Percentiles rank a stretch among this genome's conserved stretches.
phyloP scores from a whole-genome alignment of 2,888 invertebrate genomes.

The Nomada goodeniana region DNA sequence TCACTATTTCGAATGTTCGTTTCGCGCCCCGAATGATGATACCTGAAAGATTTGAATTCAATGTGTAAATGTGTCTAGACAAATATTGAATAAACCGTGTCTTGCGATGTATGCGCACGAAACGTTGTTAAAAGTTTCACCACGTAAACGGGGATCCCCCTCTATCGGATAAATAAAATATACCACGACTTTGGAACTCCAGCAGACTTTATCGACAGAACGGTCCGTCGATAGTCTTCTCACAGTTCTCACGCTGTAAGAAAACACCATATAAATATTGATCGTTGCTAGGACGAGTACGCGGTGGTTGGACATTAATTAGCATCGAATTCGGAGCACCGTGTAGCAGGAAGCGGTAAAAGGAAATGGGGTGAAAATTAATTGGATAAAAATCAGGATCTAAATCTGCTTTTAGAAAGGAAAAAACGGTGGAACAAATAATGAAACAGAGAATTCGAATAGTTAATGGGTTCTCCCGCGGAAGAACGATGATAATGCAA shows the following conservation, averaged over 20 bases:
- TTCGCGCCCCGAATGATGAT: too few relatives aligned
- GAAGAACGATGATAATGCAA: background rate
- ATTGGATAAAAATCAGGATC: background rate
- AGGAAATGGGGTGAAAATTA: background rate
- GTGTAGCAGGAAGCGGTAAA: too few relatives aligned
- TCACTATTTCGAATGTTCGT: background rate
- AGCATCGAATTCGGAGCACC: background rate
- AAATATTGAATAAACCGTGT: too few relatives aligned
- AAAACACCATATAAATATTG: background rate
- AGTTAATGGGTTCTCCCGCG: background rate
- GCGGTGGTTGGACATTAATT: background rate
- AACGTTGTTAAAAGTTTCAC: constrained; percentile 5
- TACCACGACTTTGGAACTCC: constrained; percentile 7
- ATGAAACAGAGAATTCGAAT: background rate
- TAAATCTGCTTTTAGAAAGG: background rate
- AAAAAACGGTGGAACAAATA: background rate
- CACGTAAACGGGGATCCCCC: background rate
- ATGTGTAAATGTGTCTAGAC: too few relatives aligned
- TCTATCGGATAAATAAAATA: constrained; percentile 29
- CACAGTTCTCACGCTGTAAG: background rate
- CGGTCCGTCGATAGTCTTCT: constrained; percentile 22
- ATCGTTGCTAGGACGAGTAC: too few relatives aligned
- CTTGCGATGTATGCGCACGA: background rate
- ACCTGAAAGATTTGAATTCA: too few relatives aligned
- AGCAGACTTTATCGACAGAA: constrained; percentile 6